phyloP scores from a whole-genome alignment of 2,113 vertebrate genomes.

The Apaloderma vittatum region DNA sequence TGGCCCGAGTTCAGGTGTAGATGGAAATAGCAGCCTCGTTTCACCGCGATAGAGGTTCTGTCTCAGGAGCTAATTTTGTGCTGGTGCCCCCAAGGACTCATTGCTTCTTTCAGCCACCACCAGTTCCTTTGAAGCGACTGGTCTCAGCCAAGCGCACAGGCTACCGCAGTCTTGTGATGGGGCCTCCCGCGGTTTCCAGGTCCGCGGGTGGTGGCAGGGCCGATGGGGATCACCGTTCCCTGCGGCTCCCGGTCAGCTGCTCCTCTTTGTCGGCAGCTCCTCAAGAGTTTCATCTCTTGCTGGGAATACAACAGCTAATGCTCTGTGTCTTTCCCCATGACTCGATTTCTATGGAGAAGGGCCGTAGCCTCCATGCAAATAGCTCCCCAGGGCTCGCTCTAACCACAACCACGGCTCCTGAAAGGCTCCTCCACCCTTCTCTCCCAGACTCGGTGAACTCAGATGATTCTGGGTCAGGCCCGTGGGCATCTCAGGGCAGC shows the following conservation, averaged over 20 bases:
- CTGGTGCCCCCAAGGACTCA: neutral
- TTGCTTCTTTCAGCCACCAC: neutral
- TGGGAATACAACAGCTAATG: neutral
- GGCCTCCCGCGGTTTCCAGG: neutral
- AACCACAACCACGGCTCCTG: neutral
- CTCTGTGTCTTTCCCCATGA: neutral
- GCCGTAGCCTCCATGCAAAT: neutral
- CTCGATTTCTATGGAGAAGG: neutral
- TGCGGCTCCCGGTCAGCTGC: neutral
- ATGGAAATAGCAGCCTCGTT: neutral
- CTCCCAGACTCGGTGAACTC: neutral
- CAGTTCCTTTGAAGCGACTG: neutral
- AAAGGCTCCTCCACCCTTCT: neutral
- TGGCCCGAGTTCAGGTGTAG: neutral
- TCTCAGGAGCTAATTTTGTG: neutral
- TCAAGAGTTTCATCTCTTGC: neutral
- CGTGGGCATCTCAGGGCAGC: rapidly evolving
- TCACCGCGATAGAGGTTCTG: neutral
- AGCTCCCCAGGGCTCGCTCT: rapidly evolving
- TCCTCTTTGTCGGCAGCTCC: neutral
- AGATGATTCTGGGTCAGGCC: neutral
- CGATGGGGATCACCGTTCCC: neutral
- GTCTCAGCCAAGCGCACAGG: neutral
- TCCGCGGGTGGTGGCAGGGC: neutral
- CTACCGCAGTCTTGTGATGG: neutral